A percentile compares a stretch with the other conserved stretches of the same genome.
phyloP scores from a whole-genome alignment of 2,797 vertebrate species.

The Pseudopleuronectes americanus region DNA sequence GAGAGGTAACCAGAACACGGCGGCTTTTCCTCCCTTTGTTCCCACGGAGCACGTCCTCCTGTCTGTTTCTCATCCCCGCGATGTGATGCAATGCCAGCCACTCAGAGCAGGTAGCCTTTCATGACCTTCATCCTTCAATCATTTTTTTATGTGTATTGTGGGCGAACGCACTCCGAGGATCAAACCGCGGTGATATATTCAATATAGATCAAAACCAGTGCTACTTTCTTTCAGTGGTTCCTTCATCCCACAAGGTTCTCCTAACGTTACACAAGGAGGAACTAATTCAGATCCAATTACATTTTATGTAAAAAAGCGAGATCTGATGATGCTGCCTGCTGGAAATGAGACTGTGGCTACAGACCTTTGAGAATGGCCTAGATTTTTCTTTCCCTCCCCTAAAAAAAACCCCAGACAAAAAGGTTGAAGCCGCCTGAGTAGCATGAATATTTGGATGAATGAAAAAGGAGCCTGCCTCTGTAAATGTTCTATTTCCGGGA shows the following conservation, averaged over 20 bases:
- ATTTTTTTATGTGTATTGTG: conserved; percentile 58
- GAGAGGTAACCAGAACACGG: background rate
- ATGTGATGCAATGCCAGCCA: conserved; percentile 48
- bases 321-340: conserved; percentile 11
- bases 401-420: background rate
- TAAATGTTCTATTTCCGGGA: conserved; percentile 28
- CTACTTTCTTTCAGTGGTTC: background rate
- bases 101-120: conserved; percentile 58
- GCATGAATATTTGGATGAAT: conserved; percentile 30
- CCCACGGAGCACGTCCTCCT: conserved; percentile 29
- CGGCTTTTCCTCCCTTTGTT: conserved; percentile 2
- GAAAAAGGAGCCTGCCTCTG: conserved; percentile 14
- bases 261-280: conserved; percentile 18
- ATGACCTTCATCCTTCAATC: conserved; percentile 63
- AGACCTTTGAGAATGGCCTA: conserved; percentile 16
- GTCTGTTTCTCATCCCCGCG: conserved; percentile 34
- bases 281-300: conserved; percentile 31
- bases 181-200: conserved; percentile 57
- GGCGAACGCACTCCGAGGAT: conserved; percentile 45
- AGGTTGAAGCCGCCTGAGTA: conserved; percentile 5
- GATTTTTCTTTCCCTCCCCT: conserved; percentile 2
- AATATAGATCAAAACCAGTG: conserved; percentile 50
- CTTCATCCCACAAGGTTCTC: conserved; percentile 38
- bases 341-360: conserved; percentile 12
- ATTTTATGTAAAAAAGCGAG: conserved; percentile 26